Conservation (phyloP, 2,797 vertebrate genomes). For the Cyclopterus lumpus region DNA sequence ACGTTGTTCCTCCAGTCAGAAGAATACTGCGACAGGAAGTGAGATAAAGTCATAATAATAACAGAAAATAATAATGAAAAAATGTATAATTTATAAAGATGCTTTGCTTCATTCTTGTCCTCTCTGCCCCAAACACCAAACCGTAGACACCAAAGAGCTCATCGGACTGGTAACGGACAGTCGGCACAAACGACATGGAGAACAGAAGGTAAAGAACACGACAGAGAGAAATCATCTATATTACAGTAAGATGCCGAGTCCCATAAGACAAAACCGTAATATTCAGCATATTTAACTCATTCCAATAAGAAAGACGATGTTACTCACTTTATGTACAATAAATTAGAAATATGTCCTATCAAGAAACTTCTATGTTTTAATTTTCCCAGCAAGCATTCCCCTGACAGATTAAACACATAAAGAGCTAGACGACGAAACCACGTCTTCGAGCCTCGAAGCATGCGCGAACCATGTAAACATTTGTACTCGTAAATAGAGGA, state of each 20-base stretch:
- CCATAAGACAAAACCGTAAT: slow-evolving; percentile 60
- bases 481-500: slow-evolving; percentile 37
- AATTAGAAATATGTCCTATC: slow-evolving; percentile 79
- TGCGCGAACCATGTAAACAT: slow-evolving; percentile 85
- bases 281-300: slow-evolving; percentile 69
- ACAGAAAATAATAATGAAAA: background rate
- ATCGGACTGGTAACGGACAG: slow-evolving; percentile 58
- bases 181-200: slow-evolving; percentile 71
- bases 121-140: slow-evolving; percentile 31
- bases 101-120: slow-evolving; percentile 4
- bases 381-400: slow-evolving; percentile 50
- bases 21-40: slow-evolving; percentile 20
- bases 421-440: slow-evolving; percentile 64
- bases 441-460: slow-evolving; percentile 67
- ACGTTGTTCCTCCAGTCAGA: slow-evolving; percentile 3
- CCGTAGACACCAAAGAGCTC: slow-evolving; percentile 11
- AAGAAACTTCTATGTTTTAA: slow-evolving; percentile 61
- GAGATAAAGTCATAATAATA: background rate
- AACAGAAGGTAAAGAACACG: slow-evolving; percentile 67
- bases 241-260: slow-evolving; percentile 70
- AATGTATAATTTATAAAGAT: slow-evolving; percentile 32
- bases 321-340: slow-evolving; percentile 83
- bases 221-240: slow-evolving; percentile 53
- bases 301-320: slow-evolving; percentile 69
- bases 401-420: slow-evolving; percentile 64